Percentiles rank a stretch among this genome's conserved stretches.
Evolutionary conservation across 1,140 invertebrate genomes (phyloP).

Genomic region (Sinella curviseta): DNA sequence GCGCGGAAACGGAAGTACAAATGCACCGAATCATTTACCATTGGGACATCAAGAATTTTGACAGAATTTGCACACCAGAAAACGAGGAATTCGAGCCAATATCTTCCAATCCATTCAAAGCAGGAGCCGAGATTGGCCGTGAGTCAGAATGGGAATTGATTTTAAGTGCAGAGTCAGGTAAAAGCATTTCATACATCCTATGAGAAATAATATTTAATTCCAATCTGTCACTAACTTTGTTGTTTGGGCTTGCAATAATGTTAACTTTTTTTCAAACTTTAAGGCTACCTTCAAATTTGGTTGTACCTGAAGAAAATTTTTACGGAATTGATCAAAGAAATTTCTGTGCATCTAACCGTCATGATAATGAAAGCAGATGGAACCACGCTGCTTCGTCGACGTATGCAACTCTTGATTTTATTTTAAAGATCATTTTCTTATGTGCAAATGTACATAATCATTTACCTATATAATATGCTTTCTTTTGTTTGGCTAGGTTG

Average conservation of each 20-base stretch:
- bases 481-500: constrained; percentile 22
- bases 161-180: constrained; percentile 10
- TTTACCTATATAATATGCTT: not conserved
- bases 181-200: not conserved
- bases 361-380: constrained; percentile 23
- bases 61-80: constrained; percentile 24
- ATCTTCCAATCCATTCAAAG: constrained; percentile 10
- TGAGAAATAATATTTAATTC: no score
- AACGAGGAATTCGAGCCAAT: constrained; percentile 23
- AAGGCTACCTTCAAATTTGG: constrained; percentile 32
- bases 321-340: constrained; percentile 12
- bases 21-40: constrained; percentile 28
- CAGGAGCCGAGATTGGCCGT: constrained; percentile 7
- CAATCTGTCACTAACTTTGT: no score
- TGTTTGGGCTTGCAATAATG: no score
- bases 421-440: not conserved
- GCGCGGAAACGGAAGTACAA: constrained; percentile 24
- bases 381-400: constrained; percentile 9
- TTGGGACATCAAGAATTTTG: constrained; percentile 28
- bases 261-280: no score
- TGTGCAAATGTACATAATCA: not conserved
- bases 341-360: constrained; percentile 20
- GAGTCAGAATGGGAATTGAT: constrained; percentile 24
- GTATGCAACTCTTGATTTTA: not conserved
- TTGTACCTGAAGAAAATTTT: constrained; percentile 30